A percentile compares a stretch with the other conserved stretches of the same genome.
Evolutionary conservation across 2,888 invertebrate species (phyloP).

Genomic region (Flabesymbios commensalis): DNA sequence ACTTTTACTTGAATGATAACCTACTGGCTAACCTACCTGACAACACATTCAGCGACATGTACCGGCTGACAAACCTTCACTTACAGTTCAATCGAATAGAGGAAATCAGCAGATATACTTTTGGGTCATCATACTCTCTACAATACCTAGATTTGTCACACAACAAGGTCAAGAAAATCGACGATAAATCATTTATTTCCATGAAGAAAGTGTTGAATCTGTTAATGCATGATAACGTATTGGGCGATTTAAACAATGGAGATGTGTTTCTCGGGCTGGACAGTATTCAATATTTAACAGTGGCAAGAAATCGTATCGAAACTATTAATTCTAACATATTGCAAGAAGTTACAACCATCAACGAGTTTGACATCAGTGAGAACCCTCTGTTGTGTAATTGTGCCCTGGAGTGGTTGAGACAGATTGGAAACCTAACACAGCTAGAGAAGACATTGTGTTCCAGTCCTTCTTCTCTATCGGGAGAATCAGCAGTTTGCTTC

Average conservation of each 20-base stretch:
- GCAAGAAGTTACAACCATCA: background rate
- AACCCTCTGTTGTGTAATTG: slow-evolving; percentile 15
- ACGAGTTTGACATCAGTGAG: background rate
- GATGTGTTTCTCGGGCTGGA: background rate
- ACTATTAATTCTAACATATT: background rate
- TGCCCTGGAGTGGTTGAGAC: slow-evolving; percentile 8
- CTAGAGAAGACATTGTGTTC: background rate
- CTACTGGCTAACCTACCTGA: background rate
- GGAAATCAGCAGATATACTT: background rate
- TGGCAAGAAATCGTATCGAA: slow-evolving; percentile 3
- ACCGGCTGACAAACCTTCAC: slow-evolving; percentile 2
- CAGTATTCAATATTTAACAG: background rate
- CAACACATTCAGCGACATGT: background rate
- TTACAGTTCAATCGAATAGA: slow-evolving; percentile 6
- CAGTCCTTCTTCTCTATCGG: background rate
- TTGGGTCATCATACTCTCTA: slow-evolving; percentile 1
- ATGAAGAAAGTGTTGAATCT: background rate
- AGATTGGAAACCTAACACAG: background rate
- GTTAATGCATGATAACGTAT: slow-evolving; percentile 8
- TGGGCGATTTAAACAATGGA: background rate
- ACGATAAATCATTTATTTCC: background rate
- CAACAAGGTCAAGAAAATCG: background rate
- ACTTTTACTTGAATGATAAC: slow-evolving; percentile 16
- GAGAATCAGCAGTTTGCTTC: background rate
- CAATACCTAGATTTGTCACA: slow-evolving; percentile 7